Base-by-base conservation (phyloP, 2,113 vertebrate genomes). In the Tupaia tana region DNA sequence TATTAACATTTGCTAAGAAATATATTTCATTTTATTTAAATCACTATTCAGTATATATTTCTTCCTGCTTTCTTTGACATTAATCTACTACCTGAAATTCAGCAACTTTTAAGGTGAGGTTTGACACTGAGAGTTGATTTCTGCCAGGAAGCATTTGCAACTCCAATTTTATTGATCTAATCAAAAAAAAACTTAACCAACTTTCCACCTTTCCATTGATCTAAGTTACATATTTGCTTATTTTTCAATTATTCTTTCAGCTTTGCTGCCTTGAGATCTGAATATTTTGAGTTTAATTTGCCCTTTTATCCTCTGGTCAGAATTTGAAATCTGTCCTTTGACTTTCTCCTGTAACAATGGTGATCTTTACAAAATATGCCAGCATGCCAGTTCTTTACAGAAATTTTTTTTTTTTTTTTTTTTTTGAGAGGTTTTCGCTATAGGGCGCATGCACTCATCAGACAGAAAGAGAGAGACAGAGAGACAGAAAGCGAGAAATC, bases 1-100 rank as follows among this genome's bases (percentile, higher is more conserved):
- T 85, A 95, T 54, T 79, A 73, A 74, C 54, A 85, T 96, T 91
- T 91, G 52, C 54, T 83, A 29, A 27, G 74, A 94, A 86, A 63
- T 16, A 67, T 3, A 8, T 86, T 94, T 89, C 11, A 61, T 24
- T 85, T 87, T 70, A 88, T 74, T 70, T 87, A 61, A 95, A 70
- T 80, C 9, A 59, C 80, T 89, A 11, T 66, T 80, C 69, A 86
- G 9, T 63, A n/a, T 27, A 43, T 77, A 69, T 73, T 0, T 70
- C 31, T 78, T 54, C 16, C 54, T 86, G 56, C 34, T 91, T 89
- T 71, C 79, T 86, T 78, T 85, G 19, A 24, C 81, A 82, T 54
- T 58, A 94, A 31, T 69, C 24, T 69, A 63, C 61, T 19, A 19
- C 3, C 20, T 82, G 16, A 86, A 78, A 12, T 18, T 86, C 87